These are phyloP conservation scores for Sitobion miscanthi DNA, from an alignment of 1,140 invertebrate genomes.

Conservation along the genomic window DNA sequence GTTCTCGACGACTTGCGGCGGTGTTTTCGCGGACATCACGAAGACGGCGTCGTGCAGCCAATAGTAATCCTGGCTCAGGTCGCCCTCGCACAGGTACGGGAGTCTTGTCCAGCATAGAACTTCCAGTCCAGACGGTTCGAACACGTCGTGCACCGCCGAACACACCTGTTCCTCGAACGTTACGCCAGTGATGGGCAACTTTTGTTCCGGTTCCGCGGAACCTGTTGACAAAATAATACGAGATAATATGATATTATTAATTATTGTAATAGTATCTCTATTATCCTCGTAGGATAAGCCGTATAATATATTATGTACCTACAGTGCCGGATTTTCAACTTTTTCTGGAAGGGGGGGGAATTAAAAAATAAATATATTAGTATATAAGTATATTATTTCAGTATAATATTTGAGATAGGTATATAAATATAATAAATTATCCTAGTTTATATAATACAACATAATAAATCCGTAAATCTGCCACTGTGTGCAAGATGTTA, in stretches of 20 bases:
- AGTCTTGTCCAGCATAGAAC: slow-evolving; percentile 80
- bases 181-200: slow-evolving; percentile 71
- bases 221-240: not conserved
- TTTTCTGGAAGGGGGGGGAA: too few relatives aligned
- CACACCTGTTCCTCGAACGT: slow-evolving; percentile 81
- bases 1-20: not conserved
- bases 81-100: slow-evolving; percentile 94
- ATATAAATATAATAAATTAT: too few relatives aligned
- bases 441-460: too few relatives aligned
- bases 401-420: too few relatives aligned
- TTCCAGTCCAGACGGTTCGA: slow-evolving; percentile 74
- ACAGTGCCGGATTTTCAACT: too few relatives aligned
- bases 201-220: slow-evolving; percentile 69
- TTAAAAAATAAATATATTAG: too few relatives aligned
- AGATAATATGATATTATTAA: too few relatives aligned
- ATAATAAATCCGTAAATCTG: too few relatives aligned
- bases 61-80: slow-evolving; percentile 89
- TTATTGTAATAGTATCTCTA: too few relatives aligned
- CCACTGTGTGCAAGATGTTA: slow-evolving; percentile 86
- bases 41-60: slow-evolving; percentile 89
- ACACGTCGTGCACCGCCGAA: slow-evolving; percentile 74
- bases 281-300: too few relatives aligned
- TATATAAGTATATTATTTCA: too few relatives aligned
- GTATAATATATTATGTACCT: too few relatives aligned
- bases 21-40: slow-evolving; percentile 37